Percentiles rank a stretch among this genome's conserved stretches.
Conservation (phyloP, 1,140 invertebrate species). For the Hycleus cichorii region DNA sequence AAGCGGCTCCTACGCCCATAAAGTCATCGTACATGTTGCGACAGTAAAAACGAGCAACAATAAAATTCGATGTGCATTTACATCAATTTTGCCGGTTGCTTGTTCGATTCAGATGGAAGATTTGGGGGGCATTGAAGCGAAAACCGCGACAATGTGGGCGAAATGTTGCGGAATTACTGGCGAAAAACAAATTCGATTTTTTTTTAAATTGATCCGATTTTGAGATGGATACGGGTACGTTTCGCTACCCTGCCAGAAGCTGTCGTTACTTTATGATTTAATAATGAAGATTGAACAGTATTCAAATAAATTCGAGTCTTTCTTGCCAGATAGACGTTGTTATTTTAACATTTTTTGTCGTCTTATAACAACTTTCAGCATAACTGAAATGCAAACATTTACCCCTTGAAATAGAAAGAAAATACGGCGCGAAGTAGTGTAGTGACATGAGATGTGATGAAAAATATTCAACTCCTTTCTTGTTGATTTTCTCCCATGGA, state of each 20-base stretch:
- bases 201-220: too few relatives aligned
- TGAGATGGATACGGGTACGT: too few relatives aligned
- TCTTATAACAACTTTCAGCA: background rate
- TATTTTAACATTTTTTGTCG: conserved; percentile 4
- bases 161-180: too few relatives aligned
- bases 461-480: too few relatives aligned
- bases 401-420: conserved; percentile 14
- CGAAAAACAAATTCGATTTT: too few relatives aligned
- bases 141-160: too few relatives aligned
- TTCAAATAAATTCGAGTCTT: too few relatives aligned
- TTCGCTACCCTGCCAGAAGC: background rate
- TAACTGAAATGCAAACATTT: conserved; percentile 8
- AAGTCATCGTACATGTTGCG: conserved; percentile 34
- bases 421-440: background rate
- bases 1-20: conserved; percentile 28
- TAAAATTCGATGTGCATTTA: conserved; percentile 35
- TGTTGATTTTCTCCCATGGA: too few relatives aligned
- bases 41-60: conserved; percentile 30
- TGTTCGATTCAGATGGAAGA: conserved; percentile 11
- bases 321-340: background rate
- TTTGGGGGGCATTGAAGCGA: background rate
- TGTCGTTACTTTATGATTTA: conserved; percentile 19
- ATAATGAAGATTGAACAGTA: conserved; percentile 7
- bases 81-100: conserved; percentile 24
- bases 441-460: too few relatives aligned